phyloP scores from a whole-genome alignment of 2,888 invertebrate species.

The Rhogogaster chlorosoma region DNA sequence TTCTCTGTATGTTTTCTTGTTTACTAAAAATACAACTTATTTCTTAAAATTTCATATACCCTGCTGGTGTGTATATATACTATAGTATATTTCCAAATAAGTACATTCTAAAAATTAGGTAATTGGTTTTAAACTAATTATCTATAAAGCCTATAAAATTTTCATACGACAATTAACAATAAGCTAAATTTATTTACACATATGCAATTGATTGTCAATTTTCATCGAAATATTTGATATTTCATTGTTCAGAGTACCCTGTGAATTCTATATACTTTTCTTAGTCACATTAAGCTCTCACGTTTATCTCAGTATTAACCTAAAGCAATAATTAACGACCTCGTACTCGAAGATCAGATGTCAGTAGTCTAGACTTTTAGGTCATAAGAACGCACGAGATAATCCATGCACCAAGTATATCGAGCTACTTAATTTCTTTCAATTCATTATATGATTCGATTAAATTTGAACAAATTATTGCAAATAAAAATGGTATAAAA shows the following conservation, averaged over 20 bases:
- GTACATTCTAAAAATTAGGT: neutral
- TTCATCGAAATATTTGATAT: constrained; percentile 43
- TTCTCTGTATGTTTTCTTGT: neutral
- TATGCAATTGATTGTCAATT: neutral
- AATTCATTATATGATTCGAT: constrained; percentile 6
- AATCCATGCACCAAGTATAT: neutral
- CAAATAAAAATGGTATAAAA: neutral
- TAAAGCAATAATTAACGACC: neutral
- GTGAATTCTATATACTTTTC: neutral
- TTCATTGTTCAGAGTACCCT: constrained; percentile 27
- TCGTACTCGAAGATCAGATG: neutral
- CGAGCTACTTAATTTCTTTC: neutral
- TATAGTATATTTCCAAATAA: neutral
- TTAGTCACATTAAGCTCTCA: constrained; percentile 20
- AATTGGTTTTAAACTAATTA: constrained; percentile 17
- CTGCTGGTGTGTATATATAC: neutral
- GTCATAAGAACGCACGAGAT: neutral
- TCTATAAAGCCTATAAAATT: neutral
- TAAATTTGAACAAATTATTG: neutral
- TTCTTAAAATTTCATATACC: neutral
- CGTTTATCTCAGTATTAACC: neutral
- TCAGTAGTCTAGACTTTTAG: neutral
- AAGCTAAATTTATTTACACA: neutral
- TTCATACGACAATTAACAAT: neutral
- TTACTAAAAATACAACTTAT: neutral